These are phyloP conservation scores for Maconellicoccus hirsutus DNA, from an alignment of 1,140 invertebrate genomes.

Conservation along the genomic window DNA sequence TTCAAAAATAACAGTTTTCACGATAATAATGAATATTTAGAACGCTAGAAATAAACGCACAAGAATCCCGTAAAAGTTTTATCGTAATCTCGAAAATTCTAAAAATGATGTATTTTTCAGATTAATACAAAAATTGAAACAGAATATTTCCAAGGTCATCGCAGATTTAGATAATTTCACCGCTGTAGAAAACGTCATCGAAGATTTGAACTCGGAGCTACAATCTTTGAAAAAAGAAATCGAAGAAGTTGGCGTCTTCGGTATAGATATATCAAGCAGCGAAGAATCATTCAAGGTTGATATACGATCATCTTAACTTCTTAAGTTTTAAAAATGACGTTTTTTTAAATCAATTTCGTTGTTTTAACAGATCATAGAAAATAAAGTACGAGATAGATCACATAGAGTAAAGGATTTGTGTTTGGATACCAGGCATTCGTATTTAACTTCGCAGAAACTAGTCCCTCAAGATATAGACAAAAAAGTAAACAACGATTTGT, in stretches of 20 bases:
- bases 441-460: conserved; percentile 52
- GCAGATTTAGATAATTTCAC: conserved; percentile 35
- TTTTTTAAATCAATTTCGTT: conserved; percentile 2
- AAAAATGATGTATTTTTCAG: conserved; percentile 33
- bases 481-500: conserved; percentile 35
- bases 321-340: background rate
- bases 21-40: no score
- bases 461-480: conserved; percentile 62
- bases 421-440: conserved; percentile 50
- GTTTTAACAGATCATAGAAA: conserved; percentile 38
- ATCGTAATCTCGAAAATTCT: no score
- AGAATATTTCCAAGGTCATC: conserved; percentile 39
- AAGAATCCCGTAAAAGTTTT: no score
- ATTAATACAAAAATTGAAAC: conserved; percentile 41
- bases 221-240: conserved; percentile 49
- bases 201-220: conserved; percentile 47
- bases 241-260: conserved; percentile 57
- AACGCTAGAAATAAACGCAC: no score
- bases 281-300: conserved; percentile 30
- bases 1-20: no score
- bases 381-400: conserved; percentile 42
- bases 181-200: conserved; percentile 47
- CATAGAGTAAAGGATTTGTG: conserved; percentile 49
- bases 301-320: background rate
- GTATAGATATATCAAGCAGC: conserved; percentile 32